Base-by-base conservation (phyloP, 2,797 vertebrate species). In the Bryconaethiops microstoma region DNA sequence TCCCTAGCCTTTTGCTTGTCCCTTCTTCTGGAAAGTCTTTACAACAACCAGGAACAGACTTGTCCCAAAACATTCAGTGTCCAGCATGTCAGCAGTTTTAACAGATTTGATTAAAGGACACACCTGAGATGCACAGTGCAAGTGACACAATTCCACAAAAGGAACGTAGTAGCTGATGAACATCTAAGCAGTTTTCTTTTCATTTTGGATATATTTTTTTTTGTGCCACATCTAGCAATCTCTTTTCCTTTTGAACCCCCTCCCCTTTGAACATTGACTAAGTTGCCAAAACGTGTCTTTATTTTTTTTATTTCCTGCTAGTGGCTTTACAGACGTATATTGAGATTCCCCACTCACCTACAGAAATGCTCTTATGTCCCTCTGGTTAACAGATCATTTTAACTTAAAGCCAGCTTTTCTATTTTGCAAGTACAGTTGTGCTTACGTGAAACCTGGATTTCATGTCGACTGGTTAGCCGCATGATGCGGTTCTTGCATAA, bases 21-120 rank as follows among this genome's bases (percentile, higher is more conserved):
- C 40, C 1, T 64, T 8, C 50, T 52, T 81, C 75, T 57, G 68
- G 69, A 80, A 70, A 48, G 52, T 63, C 60, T 69, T 21, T 45
- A 54, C 82, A 42, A 42, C 78, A 50, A 60, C 75, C 74, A 42
- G 55, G 48, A 77, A 55, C 63, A n/a, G 52, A 48, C 76, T 55
- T 74, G 21, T 64, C 35, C 35, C 63, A 35, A 64, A 64, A 90
- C 84, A 5, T 76, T 69, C 52, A 29, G 52, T 57, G 62, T 82
- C 59, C 74, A 69, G 75, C 84, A 83, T 48, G 73, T 78, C 48
- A 23, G 62, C 70, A 70, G 13, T 86, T 84, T 86, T 84, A 86
- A 81, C 79, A 79, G 82, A 45, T 72, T 69, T 64, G 39, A 69
- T 59, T 77, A 88, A 85, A 82, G 85, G 89, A 92, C 89, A 75